phyloP scores from a whole-genome alignment of 2,113 vertebrate genomes.

The Mormyrus iriodes region DNA sequence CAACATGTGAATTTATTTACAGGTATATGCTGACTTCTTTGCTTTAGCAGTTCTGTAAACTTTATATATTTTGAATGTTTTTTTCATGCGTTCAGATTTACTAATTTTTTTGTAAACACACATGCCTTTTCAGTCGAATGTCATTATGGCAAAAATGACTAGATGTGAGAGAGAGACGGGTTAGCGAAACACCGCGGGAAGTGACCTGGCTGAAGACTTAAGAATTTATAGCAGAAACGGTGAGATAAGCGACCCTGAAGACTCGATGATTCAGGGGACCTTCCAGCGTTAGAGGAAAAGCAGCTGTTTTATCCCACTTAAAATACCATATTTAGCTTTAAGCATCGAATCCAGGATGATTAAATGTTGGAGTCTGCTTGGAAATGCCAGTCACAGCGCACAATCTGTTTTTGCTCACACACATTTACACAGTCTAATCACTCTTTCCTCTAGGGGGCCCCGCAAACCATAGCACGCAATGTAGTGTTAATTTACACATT shows the following conservation, averaged over 20 bases:
- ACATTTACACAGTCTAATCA: background rate
- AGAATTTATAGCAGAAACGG: background rate
- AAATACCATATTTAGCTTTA: conserved; percentile 1
- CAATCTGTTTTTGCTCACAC: background rate
- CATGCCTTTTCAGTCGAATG: background rate
- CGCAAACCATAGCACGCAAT: background rate
- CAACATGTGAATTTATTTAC: background rate
- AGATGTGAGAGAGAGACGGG: background rate
- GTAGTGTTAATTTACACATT: background rate
- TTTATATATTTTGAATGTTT: background rate
- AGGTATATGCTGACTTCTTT: background rate
- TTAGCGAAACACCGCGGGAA: background rate
- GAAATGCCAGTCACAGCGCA: background rate
- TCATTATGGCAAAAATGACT: background rate
- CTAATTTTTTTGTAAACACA: background rate
- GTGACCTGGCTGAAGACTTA: background rate
- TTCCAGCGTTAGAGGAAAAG: background rate
- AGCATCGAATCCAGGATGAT: background rate
- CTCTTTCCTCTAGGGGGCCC: background rate
- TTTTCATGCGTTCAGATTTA: background rate
- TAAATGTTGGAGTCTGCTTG: background rate
- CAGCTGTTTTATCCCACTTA: background rate
- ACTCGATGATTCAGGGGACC: background rate
- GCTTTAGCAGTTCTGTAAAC: background rate
- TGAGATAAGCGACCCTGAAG: background rate